These are phyloP conservation scores for Dunckerocampus dactyliophorus DNA, from an alignment of 2,113 vertebrate genomes.

Conservation along the genomic window DNA sequence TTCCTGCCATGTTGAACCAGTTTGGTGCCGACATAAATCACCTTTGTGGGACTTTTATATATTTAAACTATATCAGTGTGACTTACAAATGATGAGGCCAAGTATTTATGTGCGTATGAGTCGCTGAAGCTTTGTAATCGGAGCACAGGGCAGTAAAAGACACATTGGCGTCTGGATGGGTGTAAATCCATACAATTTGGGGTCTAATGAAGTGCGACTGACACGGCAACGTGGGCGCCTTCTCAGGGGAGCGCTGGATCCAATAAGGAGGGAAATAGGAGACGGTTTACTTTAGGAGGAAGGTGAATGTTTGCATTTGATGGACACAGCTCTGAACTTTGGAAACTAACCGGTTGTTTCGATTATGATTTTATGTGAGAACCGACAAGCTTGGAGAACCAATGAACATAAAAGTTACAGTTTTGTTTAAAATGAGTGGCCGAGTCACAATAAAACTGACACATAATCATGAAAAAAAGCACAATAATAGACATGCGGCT, in stretches of 20 bases:
- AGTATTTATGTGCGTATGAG: conserved; percentile 42
- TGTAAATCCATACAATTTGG: conserved; percentile 68
- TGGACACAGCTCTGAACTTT: too few relatives aligned
- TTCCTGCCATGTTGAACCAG: not conserved
- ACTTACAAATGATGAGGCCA: conserved; percentile 1
- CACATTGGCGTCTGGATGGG: conserved; percentile 58
- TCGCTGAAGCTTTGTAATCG: conserved; percentile 30
- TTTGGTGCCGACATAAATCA: conserved; percentile 9
- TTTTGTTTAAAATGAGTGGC: too few relatives aligned
- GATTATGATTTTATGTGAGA: too few relatives aligned
- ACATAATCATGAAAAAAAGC: too few relatives aligned
- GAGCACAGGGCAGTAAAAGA: conserved; percentile 62
- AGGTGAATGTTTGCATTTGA: conserved; percentile 16
- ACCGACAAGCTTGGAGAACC: too few relatives aligned
- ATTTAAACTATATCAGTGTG: conserved; percentile 9
- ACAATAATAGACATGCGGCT: too few relatives aligned
- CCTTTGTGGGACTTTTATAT: not conserved
- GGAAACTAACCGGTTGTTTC: too few relatives aligned
- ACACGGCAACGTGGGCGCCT: conserved; percentile 40
- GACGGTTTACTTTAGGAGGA: conserved; percentile 35
- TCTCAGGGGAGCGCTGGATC: conserved; percentile 55
- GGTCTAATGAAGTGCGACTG: conserved; percentile 69
- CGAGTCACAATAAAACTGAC: too few relatives aligned
- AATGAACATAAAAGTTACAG: too few relatives aligned
- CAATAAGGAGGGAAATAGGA: conserved; percentile 59